phyloP scores from a whole-genome alignment of 2,113 vertebrate species.

The Gallinago undulata region DNA sequence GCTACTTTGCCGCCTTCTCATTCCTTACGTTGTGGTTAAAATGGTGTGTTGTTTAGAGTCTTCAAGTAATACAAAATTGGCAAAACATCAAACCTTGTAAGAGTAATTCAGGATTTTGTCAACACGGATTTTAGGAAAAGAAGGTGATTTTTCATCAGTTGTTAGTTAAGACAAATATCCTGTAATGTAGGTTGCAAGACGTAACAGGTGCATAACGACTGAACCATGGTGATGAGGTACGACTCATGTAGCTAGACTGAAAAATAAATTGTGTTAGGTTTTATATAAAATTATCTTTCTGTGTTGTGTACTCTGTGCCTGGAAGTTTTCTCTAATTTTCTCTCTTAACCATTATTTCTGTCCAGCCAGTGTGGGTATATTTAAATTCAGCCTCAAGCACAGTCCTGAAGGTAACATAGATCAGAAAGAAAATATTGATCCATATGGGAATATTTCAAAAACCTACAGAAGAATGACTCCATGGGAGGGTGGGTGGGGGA shows the following conservation, averaged over 20 bases:
- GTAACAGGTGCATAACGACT: background rate
- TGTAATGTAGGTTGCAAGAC: background rate
- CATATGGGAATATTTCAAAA: background rate
- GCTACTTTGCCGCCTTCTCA: fast-evolving
- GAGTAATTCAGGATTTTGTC: background rate
- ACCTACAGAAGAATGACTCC: background rate
- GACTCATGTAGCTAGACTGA: background rate
- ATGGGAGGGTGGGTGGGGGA: background rate
- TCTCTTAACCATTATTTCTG: background rate
- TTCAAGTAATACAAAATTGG: background rate
- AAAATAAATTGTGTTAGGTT: background rate
- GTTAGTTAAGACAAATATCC: background rate
- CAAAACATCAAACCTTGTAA: background rate
- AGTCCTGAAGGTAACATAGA: background rate
- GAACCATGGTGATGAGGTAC: background rate
- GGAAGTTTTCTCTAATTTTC: background rate
- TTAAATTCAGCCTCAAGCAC: background rate
- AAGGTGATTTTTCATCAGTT: background rate
- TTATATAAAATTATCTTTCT: background rate
- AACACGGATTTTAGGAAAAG: background rate
- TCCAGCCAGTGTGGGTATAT: background rate
- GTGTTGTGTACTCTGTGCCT: fast-evolving
- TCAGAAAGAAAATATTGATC: background rate
- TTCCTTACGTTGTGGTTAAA: background rate
- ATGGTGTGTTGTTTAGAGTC: fast-evolving